These are phyloP conservation scores for Crossaster papposus DNA, from an alignment of 53 echinoderm and acorn worm species.

Conservation along the genomic window DNA sequence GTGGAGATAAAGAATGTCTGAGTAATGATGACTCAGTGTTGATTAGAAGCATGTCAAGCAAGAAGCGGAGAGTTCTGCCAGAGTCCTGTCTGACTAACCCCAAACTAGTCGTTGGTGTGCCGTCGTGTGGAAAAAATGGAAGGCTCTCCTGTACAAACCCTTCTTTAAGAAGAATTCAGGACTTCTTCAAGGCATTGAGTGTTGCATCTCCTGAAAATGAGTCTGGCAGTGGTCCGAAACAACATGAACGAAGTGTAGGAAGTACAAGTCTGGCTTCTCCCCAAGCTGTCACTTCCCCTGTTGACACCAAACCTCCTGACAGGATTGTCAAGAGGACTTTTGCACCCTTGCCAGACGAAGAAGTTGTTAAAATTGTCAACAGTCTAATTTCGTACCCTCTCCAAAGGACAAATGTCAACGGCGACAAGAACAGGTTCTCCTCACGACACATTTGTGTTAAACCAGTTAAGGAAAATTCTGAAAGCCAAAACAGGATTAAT, in stretches of 20 bases:
- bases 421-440: background rate
- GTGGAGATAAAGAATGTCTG: background rate
- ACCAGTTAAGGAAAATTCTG: background rate
- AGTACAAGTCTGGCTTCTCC: background rate
- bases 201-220: background rate
- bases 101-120: background rate
- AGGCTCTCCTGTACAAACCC: background rate
- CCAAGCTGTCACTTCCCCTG: background rate
- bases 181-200: slow-evolving; percentile 22
- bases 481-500: background rate
- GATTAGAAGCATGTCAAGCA: slow-evolving; percentile 29
- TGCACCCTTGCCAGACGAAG: background rate
- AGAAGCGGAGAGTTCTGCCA: slow-evolving; percentile 21
- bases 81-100: background rate
- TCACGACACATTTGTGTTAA: background rate
- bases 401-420: background rate
- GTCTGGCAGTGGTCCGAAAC: background rate
- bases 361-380: background rate
- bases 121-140: background rate
- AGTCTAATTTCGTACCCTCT: background rate
- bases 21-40: background rate
- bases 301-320: background rate
- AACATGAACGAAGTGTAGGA: background rate
- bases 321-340: background rate
- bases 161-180: background rate